Evolutionary conservation across 2,113 vertebrate genomes (phyloP).

Genomic region (Chionodraco myersi): DNA sequence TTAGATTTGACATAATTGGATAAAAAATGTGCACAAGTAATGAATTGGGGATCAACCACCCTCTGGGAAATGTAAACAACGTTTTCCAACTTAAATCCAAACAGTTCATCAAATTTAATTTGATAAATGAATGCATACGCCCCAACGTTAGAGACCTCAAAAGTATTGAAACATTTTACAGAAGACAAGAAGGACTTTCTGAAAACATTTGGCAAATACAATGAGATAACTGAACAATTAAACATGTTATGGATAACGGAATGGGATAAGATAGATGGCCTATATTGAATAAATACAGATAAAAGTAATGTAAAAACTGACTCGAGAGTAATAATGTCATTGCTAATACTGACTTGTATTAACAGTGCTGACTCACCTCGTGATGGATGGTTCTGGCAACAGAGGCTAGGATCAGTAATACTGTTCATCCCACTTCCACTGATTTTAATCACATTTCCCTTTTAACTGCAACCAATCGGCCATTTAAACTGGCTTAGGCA

Average conservation of each 20-base stretch:
- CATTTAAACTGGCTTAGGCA: conserved; percentile 6
- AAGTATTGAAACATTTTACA: background rate
- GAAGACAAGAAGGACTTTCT: too few relatives aligned
- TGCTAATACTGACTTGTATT: background rate
- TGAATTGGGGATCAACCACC: background rate
- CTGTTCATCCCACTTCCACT: background rate
- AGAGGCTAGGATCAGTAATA: background rate
- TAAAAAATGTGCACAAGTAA: background rate
- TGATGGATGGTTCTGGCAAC: background rate
- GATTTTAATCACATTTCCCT: conserved; percentile 14
- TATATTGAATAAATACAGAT: background rate
- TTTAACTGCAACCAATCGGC: conserved; percentile 3
- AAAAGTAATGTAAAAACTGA: background rate
- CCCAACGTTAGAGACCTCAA: background rate
- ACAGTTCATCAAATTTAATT: background rate
- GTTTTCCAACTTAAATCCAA: background rate
- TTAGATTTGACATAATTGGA: background rate
- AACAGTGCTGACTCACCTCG: background rate
- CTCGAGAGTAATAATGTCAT: background rate
- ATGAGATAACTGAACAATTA: background rate
- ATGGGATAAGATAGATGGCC: too few relatives aligned
- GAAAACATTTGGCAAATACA: too few relatives aligned
- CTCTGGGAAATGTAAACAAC: background rate
- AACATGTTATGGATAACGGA: background rate
- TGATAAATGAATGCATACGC: background rate